Conservation (phyloP, 2,797 vertebrate species). For the Xiphorhynchus erythropygius region DNA sequence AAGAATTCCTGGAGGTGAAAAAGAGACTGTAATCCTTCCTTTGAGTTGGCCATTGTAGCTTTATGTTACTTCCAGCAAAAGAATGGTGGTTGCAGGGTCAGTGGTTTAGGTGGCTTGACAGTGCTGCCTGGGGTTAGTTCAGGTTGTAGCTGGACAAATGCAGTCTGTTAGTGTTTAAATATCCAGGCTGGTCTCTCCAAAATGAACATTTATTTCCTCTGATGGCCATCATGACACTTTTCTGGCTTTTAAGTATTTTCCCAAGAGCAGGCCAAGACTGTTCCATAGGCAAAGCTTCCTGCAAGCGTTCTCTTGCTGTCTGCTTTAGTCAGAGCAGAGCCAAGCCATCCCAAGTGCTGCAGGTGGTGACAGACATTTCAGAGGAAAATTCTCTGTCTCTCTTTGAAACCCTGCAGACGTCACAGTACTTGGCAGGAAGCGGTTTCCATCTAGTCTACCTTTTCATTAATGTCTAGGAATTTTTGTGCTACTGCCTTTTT, state of each 20-base stretch:
- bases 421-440: neutral
- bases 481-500: neutral
- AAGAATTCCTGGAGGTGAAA: conserved; percentile 15
- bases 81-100: conserved; percentile 12
- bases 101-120: conserved; percentile 11
- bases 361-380: conserved; percentile 56
- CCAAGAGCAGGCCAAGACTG: neutral
- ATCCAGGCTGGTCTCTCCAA: neutral
- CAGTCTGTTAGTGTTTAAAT: neutral
- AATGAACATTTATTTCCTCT: neutral
- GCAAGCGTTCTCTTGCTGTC: neutral
- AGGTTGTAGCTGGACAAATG: conserved; percentile 4
- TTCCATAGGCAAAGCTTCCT: neutral
- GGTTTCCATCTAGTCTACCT: conserved; percentile 38
- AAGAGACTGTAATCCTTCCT: conserved; percentile 10
- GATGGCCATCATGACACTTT: neutral
- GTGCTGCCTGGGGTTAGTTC: conserved; percentile 30
- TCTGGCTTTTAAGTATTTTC: conserved; percentile 38
- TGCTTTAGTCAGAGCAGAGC: neutral
- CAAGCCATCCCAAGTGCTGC: conserved; percentile 15
- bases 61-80: neutral
- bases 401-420: neutral
- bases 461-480: conserved; percentile 41
- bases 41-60: neutral
- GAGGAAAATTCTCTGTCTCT: conserved; percentile 30